Base-by-base conservation (phyloP, 2,113 vertebrate species). In the Charadrius vociferus region DNA sequence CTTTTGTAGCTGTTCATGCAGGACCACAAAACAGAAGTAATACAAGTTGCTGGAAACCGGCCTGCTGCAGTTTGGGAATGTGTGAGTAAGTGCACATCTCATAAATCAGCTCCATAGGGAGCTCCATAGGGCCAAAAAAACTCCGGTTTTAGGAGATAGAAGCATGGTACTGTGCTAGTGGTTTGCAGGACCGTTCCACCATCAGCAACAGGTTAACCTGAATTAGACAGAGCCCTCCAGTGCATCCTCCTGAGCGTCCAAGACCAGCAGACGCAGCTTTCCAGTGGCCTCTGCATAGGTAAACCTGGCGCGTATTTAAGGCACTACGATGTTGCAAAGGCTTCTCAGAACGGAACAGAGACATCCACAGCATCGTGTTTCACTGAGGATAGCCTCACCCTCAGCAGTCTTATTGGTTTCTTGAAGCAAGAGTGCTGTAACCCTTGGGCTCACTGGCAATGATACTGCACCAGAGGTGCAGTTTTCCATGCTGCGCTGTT, bases 261-360 rank as follows among this genome's bases (percentile, higher is more conserved):
- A 29, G 41, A 65, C 7, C 23, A 62, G 71, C 85, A 22, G 32
- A 3, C 5, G 3, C 41, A 53, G 53, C 29, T 26, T 41, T 58
- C 17, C 10, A 1, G 7, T 3, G 9, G 8, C 29, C 22, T 19
- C 73, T 9, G 49, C 4, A 0, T 0, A 37, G 5, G 21, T 30
- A 20, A 75, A 41, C 4, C 30, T 30, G 22, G 6, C 2, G 0
- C 2, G 10, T 20, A 9, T 6, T 7, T 21, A 21, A 18, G 23
- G 67, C 47, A 17, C 5, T 3, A 9, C 0, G 3, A 2, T 6
- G 12, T 9, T 17, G 15, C 34, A 52, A 1, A 1, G 14, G 50
- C 17, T 52, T 13, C 43, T 12, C 0, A 2, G 53, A 29, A 29
- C 1, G 1, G 41, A 45, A 10, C 18, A 36, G 55, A 7, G 22